Percentiles rank a stretch among this genome's conserved stretches.
Conservation (phyloP, 2,797 vertebrate genomes). For the Ctenochaetus hawaiiensis region DNA sequence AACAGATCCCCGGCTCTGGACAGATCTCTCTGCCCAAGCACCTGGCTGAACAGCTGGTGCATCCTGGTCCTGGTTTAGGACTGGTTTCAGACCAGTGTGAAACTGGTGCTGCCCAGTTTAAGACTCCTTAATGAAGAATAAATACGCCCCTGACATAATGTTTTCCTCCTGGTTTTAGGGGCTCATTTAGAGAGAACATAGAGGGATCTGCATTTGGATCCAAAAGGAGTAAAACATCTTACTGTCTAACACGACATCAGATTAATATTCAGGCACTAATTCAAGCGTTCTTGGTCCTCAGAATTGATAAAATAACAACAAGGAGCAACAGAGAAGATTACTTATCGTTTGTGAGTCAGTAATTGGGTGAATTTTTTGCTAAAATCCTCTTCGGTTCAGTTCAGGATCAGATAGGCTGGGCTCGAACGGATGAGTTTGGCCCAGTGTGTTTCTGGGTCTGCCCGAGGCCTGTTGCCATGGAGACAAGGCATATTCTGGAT, state of each 20-base stretch:
- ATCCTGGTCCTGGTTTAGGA: slow-evolving; percentile 78
- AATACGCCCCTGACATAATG: slow-evolving; percentile 42
- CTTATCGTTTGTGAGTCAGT: not conserved
- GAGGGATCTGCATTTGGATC: not conserved
- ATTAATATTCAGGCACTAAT: slow-evolving; percentile 3
- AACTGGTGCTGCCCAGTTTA: slow-evolving; percentile 29
- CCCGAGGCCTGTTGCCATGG: slow-evolving; percentile 68
- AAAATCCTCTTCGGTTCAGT: slow-evolving; percentile 31
- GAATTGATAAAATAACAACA: not conserved
- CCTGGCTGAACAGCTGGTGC: slow-evolving; percentile 94
- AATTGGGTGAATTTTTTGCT: not conserved
- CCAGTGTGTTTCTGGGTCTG: slow-evolving; percentile 51
- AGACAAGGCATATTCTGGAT: slow-evolving; percentile 67
- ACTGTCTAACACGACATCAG: not conserved
- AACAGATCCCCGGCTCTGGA: slow-evolving; percentile 96
- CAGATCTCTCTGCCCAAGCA: slow-evolving; percentile 94
- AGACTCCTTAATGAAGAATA: slow-evolving; percentile 12
- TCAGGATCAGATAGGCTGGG: slow-evolving; percentile 47
- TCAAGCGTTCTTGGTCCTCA: not conserved
- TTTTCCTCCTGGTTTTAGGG: slow-evolving; percentile 4
- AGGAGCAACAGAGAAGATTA: not conserved
- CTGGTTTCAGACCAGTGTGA: slow-evolving; percentile 35
- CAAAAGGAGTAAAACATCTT: not conserved
- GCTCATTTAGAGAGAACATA: not conserved
- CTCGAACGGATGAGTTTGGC: slow-evolving; percentile 18